phyloP scores from a whole-genome alignment of 2,888 invertebrate genomes.

The Azorinus chamasolen region DNA sequence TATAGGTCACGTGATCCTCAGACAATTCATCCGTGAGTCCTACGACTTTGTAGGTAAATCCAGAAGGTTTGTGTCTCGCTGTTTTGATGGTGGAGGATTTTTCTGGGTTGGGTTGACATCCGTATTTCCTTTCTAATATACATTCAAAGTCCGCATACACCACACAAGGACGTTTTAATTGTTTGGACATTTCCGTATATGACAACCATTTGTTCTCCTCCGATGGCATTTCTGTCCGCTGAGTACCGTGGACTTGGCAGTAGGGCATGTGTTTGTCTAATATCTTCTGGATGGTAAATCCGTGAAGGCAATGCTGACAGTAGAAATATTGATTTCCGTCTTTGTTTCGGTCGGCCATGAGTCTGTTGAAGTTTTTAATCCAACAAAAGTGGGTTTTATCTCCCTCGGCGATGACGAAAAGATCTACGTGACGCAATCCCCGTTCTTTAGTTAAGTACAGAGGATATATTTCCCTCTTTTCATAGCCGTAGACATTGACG shows the following conservation, averaged over 20 bases:
- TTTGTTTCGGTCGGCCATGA: not conserved
- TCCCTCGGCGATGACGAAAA: too few relatives aligned
- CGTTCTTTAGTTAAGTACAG: too few relatives aligned
- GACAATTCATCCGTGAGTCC: too few relatives aligned
- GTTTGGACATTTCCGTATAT: not conserved
- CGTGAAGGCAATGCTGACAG: too few relatives aligned
- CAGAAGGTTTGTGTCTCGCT: constrained; percentile 6
- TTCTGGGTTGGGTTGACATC: constrained; percentile 20
- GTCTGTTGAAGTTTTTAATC: constrained; percentile 1
- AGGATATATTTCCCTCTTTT: too few relatives aligned
- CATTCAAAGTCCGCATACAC: constrained; percentile 7
- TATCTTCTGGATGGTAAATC: too few relatives aligned
- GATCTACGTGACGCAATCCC: too few relatives aligned
- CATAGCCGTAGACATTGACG: too few relatives aligned
- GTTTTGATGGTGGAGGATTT: constrained; percentile 13
- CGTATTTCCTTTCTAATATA: not conserved
- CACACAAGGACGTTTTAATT: not conserved
- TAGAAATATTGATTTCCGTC: too few relatives aligned
- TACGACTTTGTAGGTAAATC: not conserved
- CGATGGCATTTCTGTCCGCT: not conserved
- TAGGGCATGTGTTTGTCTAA: too few relatives aligned
- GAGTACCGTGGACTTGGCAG: not conserved
- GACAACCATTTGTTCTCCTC: not conserved
- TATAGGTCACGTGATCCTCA: too few relatives aligned
- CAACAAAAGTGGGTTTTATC: not conserved